These are phyloP conservation scores for Cataglyphis altisquamis DNA, from an alignment of 2,888 invertebrate species.

Conservation along the genomic window DNA sequence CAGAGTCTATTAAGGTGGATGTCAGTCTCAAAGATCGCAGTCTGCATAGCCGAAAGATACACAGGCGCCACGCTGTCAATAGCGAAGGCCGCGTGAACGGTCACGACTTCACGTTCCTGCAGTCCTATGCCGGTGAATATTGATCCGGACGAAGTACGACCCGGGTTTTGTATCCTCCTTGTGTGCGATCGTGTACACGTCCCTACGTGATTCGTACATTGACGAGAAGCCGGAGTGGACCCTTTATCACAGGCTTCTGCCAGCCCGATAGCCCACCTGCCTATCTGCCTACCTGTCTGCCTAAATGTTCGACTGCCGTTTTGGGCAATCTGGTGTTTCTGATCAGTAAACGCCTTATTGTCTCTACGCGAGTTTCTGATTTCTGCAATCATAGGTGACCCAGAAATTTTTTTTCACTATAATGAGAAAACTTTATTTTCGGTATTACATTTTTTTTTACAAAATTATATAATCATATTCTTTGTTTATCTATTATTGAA, in stretches of 20 bases:
- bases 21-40: slow-evolving; percentile 67
- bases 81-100: slow-evolving; percentile 64
- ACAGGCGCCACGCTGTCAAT: slow-evolving; percentile 49
- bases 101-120: slow-evolving; percentile 65
- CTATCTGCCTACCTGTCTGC: neutral
- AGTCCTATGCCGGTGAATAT: slow-evolving; percentile 62
- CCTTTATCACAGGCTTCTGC: slow-evolving; percentile 45
- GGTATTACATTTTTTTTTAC: neutral
- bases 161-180: slow-evolving; percentile 54
- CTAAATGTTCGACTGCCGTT: neutral
- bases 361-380: neutral
- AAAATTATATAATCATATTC: neutral
- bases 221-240: slow-evolving; percentile 29
- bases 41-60: slow-evolving; percentile 68
- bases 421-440: neutral
- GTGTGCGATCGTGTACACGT: slow-evolving; percentile 41
- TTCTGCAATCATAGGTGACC: neutral
- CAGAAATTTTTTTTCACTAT: neutral
- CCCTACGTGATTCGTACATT: slow-evolving; percentile 51
- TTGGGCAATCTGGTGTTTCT: neutral
- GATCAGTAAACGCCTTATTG: neutral
- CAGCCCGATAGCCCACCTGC: neutral
- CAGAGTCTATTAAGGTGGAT: slow-evolving; percentile 60
- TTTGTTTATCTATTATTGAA: neutral
- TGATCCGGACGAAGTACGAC: slow-evolving; percentile 66